These are phyloP conservation scores for Climacteris rufus DNA, from an alignment of 2,113 vertebrate genomes.

Conservation along the genomic window DNA sequence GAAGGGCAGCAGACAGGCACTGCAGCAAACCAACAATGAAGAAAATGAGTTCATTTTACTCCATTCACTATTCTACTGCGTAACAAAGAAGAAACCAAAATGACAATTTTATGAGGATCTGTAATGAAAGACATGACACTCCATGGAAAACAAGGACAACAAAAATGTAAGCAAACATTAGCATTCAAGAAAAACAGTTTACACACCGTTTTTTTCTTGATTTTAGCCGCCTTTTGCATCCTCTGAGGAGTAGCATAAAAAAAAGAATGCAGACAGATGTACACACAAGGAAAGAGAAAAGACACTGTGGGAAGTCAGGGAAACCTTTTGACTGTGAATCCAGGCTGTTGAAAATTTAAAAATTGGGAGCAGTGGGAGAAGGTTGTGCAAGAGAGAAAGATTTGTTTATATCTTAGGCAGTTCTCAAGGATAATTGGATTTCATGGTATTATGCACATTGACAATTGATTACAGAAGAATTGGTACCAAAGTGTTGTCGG, in stretches of 20 bases:
- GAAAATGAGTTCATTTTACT: neutral
- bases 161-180: neutral
- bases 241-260: slow-evolving; percentile 86
- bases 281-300: slow-evolving; percentile 37
- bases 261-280: slow-evolving; percentile 76
- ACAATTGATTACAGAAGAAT: neutral
- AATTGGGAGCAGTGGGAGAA: neutral
- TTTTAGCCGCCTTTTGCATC: slow-evolving; percentile 99
- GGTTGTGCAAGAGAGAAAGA: neutral
- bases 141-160: slow-evolving; percentile 12
- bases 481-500: neutral
- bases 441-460: neutral
- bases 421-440: neutral
- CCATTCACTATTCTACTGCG: neutral
- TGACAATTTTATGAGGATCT: neutral
- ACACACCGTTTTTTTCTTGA: slow-evolving; percentile 99
- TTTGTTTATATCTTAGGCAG: neutral
- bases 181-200: slow-evolving; percentile 72
- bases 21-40: neutral
- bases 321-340: neutral
- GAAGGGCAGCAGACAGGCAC: neutral
- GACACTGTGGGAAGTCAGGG: slow-evolving; percentile 5
- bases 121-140: neutral
- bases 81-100: neutral
- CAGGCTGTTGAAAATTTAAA: neutral